These are phyloP conservation scores for Rhingia campestris DNA, from an alignment of 2,888 invertebrate species.

Conservation along the genomic window DNA sequence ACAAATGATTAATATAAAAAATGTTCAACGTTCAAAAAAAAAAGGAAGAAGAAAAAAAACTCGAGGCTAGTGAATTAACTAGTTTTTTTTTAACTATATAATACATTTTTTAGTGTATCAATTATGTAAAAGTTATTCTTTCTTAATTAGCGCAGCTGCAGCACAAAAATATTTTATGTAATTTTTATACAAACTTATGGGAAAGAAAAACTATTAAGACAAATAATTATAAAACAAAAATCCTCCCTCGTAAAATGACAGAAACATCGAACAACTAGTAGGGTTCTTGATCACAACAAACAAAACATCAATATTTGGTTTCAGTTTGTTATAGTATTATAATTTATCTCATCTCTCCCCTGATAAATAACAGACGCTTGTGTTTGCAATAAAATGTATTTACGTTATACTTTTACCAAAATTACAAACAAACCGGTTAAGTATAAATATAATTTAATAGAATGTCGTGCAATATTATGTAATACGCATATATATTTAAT, in stretches of 20 bases:
- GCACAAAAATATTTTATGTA: constrained; percentile 69
- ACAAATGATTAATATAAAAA: constrained; percentile 22
- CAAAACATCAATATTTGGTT: constrained; percentile 45
- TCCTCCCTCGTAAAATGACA: constrained; percentile 59
- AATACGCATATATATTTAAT: constrained; percentile 13
- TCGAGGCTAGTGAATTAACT: constrained; percentile 74
- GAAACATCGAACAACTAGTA: constrained; percentile 70
- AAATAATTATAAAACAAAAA: constrained; percentile 59
- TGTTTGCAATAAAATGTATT: not conserved
- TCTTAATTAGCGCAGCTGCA: constrained; percentile 70
- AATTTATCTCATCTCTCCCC: constrained; percentile 22
- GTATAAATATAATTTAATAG: constrained; percentile 15
- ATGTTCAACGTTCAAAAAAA: constrained; percentile 67
- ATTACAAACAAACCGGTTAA: not conserved
- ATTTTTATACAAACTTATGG: constrained; percentile 69
- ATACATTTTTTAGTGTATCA: constrained; percentile 64
- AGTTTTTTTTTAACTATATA: constrained; percentile 58
- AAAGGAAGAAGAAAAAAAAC: constrained; percentile 48
- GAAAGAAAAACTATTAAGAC: constrained; percentile 62
- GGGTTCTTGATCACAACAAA: constrained; percentile 55
- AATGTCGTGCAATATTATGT: constrained; percentile 55
- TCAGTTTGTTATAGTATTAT: constrained; percentile 53
- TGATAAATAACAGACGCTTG: constrained; percentile 13
- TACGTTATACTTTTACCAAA: constrained; percentile 20
- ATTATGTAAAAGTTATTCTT: constrained; percentile 65